Percentiles rank a stretch among this genome's conserved stretches.
These are phyloP conservation scores for Chaetodon auriga DNA, from an alignment of 2,113 vertebrate species.

Conservation along the genomic window DNA sequence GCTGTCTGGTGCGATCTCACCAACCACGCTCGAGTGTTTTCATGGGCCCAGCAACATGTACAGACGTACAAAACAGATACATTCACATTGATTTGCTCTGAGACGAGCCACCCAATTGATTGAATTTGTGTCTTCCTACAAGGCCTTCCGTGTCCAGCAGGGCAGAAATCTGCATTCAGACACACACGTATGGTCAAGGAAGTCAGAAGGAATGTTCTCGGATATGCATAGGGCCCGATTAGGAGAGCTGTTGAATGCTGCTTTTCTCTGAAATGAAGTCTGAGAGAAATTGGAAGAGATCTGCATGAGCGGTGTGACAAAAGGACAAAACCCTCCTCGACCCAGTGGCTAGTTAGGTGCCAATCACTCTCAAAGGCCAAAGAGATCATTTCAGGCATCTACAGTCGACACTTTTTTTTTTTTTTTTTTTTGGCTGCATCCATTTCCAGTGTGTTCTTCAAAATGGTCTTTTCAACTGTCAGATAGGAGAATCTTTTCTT, in stretches of 20 bases:
- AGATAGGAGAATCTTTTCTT: constrained; percentile 57
- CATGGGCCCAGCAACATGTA: constrained; percentile 54
- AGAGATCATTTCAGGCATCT: constrained; percentile 81
- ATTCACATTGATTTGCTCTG: constrained; percentile 77
- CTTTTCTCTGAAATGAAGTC: constrained; percentile 39
- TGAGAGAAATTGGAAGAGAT: constrained; percentile 55
- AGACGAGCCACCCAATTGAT: constrained; percentile 66
- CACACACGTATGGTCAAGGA: constrained; percentile 36
- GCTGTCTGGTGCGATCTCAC: constrained; percentile 27
- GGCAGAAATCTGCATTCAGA: constrained; percentile 42
- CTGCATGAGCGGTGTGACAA: constrained; percentile 36
- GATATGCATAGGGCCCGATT: constrained; percentile 66
- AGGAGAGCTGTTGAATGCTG: constrained; percentile 33
- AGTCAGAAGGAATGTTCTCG: constrained; percentile 63
- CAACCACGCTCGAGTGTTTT: constrained; percentile 43
- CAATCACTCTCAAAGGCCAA: constrained; percentile 74
- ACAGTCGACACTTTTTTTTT: constrained; percentile 28
- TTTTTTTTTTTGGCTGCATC: constrained; percentile 56
- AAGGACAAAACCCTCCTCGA: constrained; percentile 38
- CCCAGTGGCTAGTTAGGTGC: constrained; percentile 56
- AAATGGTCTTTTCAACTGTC: constrained; percentile 46
- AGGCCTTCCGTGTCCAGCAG: constrained; percentile 35
- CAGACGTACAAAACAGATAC: constrained; percentile 74
- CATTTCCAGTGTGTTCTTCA: constrained; percentile 49
- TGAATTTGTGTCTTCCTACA: constrained; percentile 53